Evolutionary conservation across 2,888 invertebrate genomes (phyloP).

Genomic region (Dicyrtomina minuta): DNA sequence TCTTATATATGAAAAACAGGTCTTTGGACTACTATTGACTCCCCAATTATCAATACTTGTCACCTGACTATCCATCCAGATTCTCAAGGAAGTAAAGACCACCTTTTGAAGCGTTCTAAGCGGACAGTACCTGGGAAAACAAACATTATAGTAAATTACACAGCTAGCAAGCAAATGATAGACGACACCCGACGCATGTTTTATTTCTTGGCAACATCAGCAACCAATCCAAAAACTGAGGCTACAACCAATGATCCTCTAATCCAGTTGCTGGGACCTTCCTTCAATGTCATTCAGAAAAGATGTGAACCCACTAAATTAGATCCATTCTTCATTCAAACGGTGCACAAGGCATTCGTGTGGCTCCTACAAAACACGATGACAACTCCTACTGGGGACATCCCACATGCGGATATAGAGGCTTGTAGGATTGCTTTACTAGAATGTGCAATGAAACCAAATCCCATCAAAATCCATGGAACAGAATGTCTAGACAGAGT

Average conservation of each 20-base stretch:
- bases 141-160: constrained; percentile 7
- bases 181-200: constrained; percentile 45
- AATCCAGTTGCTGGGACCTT: constrained; percentile 34
- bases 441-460: constrained; percentile 2
- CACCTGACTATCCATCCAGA: no score
- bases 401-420: constrained; percentile 26
- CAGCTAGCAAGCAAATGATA: constrained; percentile 24
- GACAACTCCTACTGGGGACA: constrained; percentile 22
- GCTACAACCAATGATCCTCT: constrained; percentile 37
- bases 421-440: background rate
- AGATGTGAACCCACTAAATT: constrained; percentile 43
- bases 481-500: constrained; percentile 15
- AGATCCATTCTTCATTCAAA: constrained; percentile 36
- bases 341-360: constrained; percentile 37
- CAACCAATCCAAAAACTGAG: constrained; percentile 35
- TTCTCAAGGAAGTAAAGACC: no score
- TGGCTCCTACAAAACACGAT: constrained; percentile 44
- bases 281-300: constrained; percentile 33
- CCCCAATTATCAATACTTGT: no score
- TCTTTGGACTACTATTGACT: no score
- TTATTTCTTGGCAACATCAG: constrained; percentile 40
- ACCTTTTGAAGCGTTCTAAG: no score
- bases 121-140: no score
- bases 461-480: constrained; percentile 17
- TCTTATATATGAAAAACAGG: no score